Base-by-base conservation (phyloP, 1,140 invertebrate genomes). In the Chlorops oryzae region DNA sequence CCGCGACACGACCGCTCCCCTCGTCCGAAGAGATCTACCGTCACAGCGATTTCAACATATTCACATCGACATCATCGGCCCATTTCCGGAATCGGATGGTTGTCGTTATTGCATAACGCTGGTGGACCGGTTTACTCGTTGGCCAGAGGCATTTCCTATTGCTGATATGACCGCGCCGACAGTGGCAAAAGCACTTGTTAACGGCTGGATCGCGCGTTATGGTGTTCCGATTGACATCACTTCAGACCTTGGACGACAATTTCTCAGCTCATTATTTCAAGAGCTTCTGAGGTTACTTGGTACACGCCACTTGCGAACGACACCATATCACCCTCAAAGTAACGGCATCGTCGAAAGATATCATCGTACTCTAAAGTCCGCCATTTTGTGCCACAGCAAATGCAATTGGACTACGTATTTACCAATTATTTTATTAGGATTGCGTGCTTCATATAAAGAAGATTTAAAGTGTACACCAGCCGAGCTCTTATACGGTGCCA, bases 231-330 rank as follows among this genome's bases (percentile, higher is more conserved):
- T 18, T 0, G 37, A 25, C 15, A 63, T 77, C 9, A 75, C 67
- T 0, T 73, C 70, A 2, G 68, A 75, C 47, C 56, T 57, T 28
- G 70, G 70, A 17, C 46, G 44, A 22, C 64, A 73, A 37, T 74
- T 75, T 38, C 54, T 66, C 24, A 53, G 58, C 0, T 15, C 49
- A 9, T 12, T 64, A 1, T 64, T 62, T 35, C 32, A 17, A 1
- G 35, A 58, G 41, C 12, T 40, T 18, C 17, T 50, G 13, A 9
- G 55, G 25, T 27, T 38, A 4, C 20, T 56, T 10, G 64, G 56
- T 3, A 51, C 57, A 7, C 47, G 57, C 21, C 17, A 47, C 47
- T 18, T 51, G 53, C 1, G 65, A 69, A 12, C 62, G 66, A 43
- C 47, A 65, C 3, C 55, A 50, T 15, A 41, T 71, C 10, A 71